Percentiles rank a stretch among this genome's conserved stretches.
These are phyloP conservation scores for Enteromius treurensis DNA, from an alignment of 2,797 vertebrate genomes.

Conservation along the genomic window DNA sequence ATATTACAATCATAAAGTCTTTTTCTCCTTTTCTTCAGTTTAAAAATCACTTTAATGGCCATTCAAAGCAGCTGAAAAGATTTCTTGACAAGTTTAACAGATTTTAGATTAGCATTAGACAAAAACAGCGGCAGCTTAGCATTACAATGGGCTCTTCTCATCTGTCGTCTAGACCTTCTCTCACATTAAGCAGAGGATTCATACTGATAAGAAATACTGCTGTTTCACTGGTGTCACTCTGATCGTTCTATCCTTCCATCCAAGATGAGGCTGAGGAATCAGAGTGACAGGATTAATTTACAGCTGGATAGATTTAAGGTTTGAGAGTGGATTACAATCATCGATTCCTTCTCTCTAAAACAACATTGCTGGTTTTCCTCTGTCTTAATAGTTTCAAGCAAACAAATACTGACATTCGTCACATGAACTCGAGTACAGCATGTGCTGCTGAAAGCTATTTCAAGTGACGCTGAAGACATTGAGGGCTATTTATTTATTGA, in stretches of 20 bases:
- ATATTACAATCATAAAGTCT: neutral
- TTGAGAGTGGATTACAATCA: slow-evolving; percentile 37
- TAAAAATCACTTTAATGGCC: neutral
- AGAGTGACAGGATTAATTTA: slow-evolving; percentile 19
- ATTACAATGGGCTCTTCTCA: slow-evolving; percentile 12
- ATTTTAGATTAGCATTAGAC: slow-evolving; percentile 5
- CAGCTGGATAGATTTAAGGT: slow-evolving; percentile 37
- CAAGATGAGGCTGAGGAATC: slow-evolving; percentile 23
- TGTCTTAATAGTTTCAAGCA: slow-evolving; percentile 36
- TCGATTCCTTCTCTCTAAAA: slow-evolving; percentile 23
- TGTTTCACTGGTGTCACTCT: neutral
- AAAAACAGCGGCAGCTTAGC: slow-evolving; percentile 8
- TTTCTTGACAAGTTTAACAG: slow-evolving; percentile 6
- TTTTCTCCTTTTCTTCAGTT: neutral
- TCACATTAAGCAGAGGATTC: neutral
- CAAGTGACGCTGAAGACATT: neutral
- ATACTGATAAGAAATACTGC: slow-evolving; percentile 5
- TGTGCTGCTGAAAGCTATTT: slow-evolving; percentile 14
- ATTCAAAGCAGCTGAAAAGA: slow-evolving; percentile 14
- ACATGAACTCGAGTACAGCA: neutral
- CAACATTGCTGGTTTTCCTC: slow-evolving; percentile 16
- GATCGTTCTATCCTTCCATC: slow-evolving; percentile 4
- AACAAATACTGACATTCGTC: slow-evolving; percentile 7
- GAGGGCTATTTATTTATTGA: slow-evolving; percentile 33
- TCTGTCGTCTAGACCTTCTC: slow-evolving; percentile 14